Base-by-base conservation (phyloP, 2,888 invertebrate genomes). In the Athalia circularis region DNA sequence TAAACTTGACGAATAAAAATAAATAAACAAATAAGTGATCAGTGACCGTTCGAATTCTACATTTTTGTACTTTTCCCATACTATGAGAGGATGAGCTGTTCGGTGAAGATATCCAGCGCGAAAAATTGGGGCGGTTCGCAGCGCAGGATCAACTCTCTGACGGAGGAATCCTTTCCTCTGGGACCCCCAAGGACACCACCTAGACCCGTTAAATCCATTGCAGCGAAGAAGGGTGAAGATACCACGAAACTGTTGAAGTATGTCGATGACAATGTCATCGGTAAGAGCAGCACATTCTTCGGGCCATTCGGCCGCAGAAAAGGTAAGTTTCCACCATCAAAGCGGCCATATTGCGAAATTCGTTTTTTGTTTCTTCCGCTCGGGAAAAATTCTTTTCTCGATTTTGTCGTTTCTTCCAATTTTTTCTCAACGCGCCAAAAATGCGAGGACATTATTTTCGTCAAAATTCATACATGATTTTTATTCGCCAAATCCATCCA, bases 251-350 rank as follows among this genome's bases (percentile, higher is more conserved):
- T 96, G 83, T 92, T 96, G 83, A 94, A 94, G 88, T 96, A 95
- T 88, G 95, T 97, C 82, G 95, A 96, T 86, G 94, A 95, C 82
- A 96, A 94, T 90, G 92, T 96, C 82, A 94, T 96, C 86, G 96
- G 96, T 78, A 95, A 94, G 88, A 95, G 94, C 84, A 94, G 95
- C 85, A 94, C 95, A 45, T 96, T 96, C 90, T 93, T 95, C 84
- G 96, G 96, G 76, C 97, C 97, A 9, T 97, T 94, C 87, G 96
- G 96, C 81, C 92, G 95, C 79, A 92, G 96, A 87, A 95, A 95
- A 94, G 95, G 96, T 96, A 91, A 91, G 91, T 85, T 5, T 29
- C 29, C 29, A 29, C 29, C 29, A 29, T 29, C 29, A 2, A 2
- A 29, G 29, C 29, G n/a, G 54, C 54, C 54, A 54, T 54, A 8